phyloP scores from a whole-genome alignment of 2,797 vertebrate genomes.

The Sebastes itinus region DNA sequence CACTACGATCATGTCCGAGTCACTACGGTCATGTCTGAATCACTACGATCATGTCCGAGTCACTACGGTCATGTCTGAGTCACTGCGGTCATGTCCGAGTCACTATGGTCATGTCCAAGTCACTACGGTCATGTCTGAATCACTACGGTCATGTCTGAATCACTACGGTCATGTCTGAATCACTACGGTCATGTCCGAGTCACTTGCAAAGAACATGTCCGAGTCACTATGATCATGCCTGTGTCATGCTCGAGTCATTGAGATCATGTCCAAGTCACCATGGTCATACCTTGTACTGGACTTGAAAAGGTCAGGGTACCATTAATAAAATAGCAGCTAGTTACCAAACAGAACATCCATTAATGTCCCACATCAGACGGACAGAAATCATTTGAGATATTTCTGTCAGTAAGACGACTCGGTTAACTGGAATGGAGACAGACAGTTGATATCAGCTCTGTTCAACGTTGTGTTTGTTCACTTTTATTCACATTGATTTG shows the following conservation, averaged over 20 bases:
- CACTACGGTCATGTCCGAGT: too few species aligned
- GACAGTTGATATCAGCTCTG: background rate
- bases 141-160: too few species aligned
- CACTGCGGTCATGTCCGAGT: background rate
- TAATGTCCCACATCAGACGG: background rate
- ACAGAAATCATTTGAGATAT: background rate
- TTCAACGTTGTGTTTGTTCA: background rate
- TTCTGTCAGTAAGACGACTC: background rate
- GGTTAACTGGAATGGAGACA: background rate
- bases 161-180: too few species aligned
- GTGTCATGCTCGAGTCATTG: background rate
- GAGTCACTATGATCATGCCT: too few species aligned
- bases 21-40: too few species aligned
- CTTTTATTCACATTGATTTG: background rate
- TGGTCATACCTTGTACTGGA: background rate
- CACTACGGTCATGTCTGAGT: too few species aligned
- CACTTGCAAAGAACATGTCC: too few species aligned
- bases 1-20: too few species aligned
- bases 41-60: rapidly evolving
- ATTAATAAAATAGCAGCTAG: background rate
- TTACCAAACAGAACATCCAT: background rate
- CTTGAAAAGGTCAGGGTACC: background rate
- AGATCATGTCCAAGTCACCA: background rate
- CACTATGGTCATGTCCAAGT: background rate
- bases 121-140: too few species aligned